Base-by-base conservation (phyloP, 2,888 invertebrate species). In the Apamea monoglypha region DNA sequence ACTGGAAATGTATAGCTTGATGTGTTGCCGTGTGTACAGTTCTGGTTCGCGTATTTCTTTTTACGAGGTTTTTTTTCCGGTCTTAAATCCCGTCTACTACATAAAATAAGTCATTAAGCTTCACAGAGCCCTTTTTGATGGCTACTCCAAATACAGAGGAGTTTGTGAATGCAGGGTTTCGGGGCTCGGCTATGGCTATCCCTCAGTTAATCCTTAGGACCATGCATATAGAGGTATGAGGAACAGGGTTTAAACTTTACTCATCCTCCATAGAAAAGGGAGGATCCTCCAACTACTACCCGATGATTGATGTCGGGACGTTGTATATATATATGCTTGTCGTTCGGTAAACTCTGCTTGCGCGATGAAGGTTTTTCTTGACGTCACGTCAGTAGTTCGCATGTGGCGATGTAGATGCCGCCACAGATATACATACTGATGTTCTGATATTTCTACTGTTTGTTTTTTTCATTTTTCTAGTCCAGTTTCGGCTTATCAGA, bases 11-110 rank as follows among this genome's bases (percentile, higher is more conserved):
- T 50, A 2, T 50, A 50, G 0, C 18, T 50, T 21, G 50, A 50
- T 50, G 36, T 40, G 18, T 2, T 0, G 2, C 18, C 18, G 18
- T 56, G 3, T 25, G 12, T 36, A 72, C 21, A 32, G 21, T 14
- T 53, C 32, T 77, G n/a, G 3, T 40, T 81, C 25, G n/a, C 1
- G 32, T 47, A 2, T 50, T n/a, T 61, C 32, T 77, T 61, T 50
- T 36, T 29, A 78, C 14, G 81, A 78, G 36, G 16, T 1, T 40
- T 29, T 16, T 70, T 32, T 61, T 69, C 59, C 36, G 8, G 36
- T 29, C 10, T 47, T 4, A 10, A 36, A 10, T 36, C 12, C 25
- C 2, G 1, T 59, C 16, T 29, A 14, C 25, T 53, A 3, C 50
- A 21, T 47, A 36, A 61, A 47, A 0, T 44, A 59, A 14, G 32